These are phyloP conservation scores for Nezara viridula DNA, from an alignment of 2,888 invertebrate genomes.

Conservation along the genomic window DNA sequence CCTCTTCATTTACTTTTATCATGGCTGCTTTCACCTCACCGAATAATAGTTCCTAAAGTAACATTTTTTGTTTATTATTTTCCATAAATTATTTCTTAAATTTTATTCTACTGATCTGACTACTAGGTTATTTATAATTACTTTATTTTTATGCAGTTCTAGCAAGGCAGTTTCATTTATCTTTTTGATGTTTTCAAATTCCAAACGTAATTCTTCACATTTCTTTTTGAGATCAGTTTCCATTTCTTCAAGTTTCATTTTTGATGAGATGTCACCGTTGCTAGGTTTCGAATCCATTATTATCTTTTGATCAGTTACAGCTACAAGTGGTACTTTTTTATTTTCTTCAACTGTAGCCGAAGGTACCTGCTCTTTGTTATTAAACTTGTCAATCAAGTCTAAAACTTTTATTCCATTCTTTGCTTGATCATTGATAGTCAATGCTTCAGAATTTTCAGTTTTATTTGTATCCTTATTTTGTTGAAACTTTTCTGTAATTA, in stretches of 20 bases:
- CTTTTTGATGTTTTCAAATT: slow-evolving; percentile 61
- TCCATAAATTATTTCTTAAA: neutral
- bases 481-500: neutral
- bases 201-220: slow-evolving; percentile 61
- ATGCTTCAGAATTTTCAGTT: neutral
- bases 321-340: slow-evolving; percentile 69
- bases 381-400: slow-evolving; percentile 34
- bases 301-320: neutral
- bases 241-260: slow-evolving; percentile 58
- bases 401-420: slow-evolving; percentile 22
- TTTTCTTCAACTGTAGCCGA: slow-evolving; percentile 66
- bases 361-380: slow-evolving; percentile 10
- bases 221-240: slow-evolving; percentile 63
- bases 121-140: slow-evolving; percentile 4
- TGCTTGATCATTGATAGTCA: neutral
- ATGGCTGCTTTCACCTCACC: slow-evolving; percentile 61
- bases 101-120: neutral
- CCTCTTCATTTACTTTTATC: slow-evolving; percentile 61
- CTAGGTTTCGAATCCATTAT: slow-evolving; percentile 60
- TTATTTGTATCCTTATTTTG: neutral
- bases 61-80: neutral
- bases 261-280: neutral
- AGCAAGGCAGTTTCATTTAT: slow-evolving; percentile 59
- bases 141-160: slow-evolving; percentile 62
- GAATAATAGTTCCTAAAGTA: slow-evolving; percentile 61